A percentile compares a stretch with the other conserved stretches of the same genome.
Conservation (phyloP, 1,140 invertebrate species). For the Sminthurinus signatus region DNA sequence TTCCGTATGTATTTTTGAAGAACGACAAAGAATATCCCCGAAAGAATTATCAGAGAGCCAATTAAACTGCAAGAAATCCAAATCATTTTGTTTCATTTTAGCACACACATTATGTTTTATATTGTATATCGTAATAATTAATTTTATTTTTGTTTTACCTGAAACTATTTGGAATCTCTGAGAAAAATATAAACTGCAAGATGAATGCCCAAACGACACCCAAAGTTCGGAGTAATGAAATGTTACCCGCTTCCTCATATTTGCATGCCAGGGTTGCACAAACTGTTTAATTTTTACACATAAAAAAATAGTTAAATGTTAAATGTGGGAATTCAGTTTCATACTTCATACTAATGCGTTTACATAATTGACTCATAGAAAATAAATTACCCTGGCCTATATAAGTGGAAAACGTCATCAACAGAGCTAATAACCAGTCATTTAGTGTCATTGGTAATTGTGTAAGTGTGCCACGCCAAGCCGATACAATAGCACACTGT, state of each 20-base stretch:
- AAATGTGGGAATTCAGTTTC: background rate
- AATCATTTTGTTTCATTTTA: too few relatives aligned
- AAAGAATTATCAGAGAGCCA: too few relatives aligned
- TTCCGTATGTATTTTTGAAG: too few relatives aligned
- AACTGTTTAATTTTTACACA: background rate
- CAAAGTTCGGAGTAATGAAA: constrained; percentile 17
- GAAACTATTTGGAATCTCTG: constrained; percentile 16
- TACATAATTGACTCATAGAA: background rate
- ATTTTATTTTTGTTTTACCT: too few relatives aligned
- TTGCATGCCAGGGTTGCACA: background rate
- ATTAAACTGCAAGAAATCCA: too few relatives aligned
- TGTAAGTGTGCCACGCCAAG: constrained; percentile 1
- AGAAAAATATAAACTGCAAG: constrained; percentile 32
- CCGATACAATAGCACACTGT: constrained; percentile 9
- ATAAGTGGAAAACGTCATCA: constrained; percentile 20
- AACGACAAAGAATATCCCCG: too few relatives aligned
- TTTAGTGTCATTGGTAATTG: background rate
- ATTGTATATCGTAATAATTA: too few relatives aligned
- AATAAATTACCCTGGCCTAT: constrained; percentile 19
- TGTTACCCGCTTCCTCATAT: constrained; percentile 38
- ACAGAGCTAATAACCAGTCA: constrained; percentile 13
- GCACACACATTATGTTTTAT: too few relatives aligned
- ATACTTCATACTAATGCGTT: background rate
- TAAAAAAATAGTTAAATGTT: too few relatives aligned
- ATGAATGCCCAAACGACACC: constrained; percentile 31